These are phyloP conservation scores for Gisinianus flammeolus DNA, from an alignment of 2,888 invertebrate species.

Conservation along the genomic window DNA sequence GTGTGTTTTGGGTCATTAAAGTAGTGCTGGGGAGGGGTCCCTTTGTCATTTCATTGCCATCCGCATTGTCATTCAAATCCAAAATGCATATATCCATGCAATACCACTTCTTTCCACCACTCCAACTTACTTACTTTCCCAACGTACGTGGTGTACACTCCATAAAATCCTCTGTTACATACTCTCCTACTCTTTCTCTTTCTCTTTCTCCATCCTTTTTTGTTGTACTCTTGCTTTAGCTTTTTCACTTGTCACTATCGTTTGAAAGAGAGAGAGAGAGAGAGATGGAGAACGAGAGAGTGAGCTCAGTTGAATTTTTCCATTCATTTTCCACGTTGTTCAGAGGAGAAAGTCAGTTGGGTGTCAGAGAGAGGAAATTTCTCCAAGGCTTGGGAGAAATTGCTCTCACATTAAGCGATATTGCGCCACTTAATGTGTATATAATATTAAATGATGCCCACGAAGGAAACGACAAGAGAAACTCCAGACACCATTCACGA, in stretches of 20 bases:
- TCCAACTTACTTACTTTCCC: neutral
- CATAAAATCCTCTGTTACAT: neutral
- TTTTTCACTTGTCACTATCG: too few relatives aligned
- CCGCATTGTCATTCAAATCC: neutral
- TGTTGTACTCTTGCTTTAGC: too few relatives aligned
- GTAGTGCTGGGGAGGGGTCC: too few relatives aligned
- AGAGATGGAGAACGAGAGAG: neutral
- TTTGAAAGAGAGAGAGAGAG: too few relatives aligned
- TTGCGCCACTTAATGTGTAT: slow-evolving; percentile 32
- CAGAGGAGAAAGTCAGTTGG: too few relatives aligned
- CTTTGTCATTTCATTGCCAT: neutral
- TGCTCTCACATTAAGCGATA: slow-evolving; percentile 24
- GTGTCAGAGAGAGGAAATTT: neutral
- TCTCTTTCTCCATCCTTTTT: neutral
- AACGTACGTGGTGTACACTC: neutral
- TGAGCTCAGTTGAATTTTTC: too few relatives aligned
- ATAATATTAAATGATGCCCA: slow-evolving; percentile 28
- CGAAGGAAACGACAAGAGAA: neutral
- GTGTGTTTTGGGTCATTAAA: slow-evolving; percentile 4
- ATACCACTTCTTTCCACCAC: slow-evolving; percentile 9
- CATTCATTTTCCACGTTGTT: too few relatives aligned
- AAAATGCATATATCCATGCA: neutral
- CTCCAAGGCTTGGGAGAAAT: neutral
- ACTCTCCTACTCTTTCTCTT: neutral
- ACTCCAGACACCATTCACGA: too few relatives aligned